Evolutionary conservation across 2,888 invertebrate species (phyloP).

Genomic region (Lapara coniferarum): DNA sequence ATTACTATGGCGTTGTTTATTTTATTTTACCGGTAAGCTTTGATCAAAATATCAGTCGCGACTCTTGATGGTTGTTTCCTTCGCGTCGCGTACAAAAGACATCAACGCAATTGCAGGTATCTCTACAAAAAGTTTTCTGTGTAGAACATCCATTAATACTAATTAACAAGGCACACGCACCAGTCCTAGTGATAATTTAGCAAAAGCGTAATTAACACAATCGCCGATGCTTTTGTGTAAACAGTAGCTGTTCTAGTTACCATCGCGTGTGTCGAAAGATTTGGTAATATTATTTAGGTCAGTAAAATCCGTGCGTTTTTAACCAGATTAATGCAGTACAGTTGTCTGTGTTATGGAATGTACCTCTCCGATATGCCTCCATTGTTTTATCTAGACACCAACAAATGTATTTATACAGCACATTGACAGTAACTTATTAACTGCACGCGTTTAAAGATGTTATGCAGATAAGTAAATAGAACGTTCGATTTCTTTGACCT

Average conservation of each 20-base stretch:
- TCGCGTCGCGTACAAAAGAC: slow-evolving; percentile 13
- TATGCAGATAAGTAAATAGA: slow-evolving; percentile 39
- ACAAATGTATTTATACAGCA: slow-evolving; percentile 36
- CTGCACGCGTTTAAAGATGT: slow-evolving; percentile 30
- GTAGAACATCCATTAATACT: slow-evolving; percentile 19
- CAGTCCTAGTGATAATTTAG: slow-evolving; percentile 48
- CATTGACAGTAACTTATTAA: slow-evolving; percentile 44
- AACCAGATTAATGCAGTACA: background rate
- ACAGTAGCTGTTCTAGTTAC: slow-evolving; percentile 45
- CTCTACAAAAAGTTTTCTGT: slow-evolving; percentile 15
- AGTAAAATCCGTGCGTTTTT: slow-evolving; percentile 7
- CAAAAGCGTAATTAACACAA: slow-evolving; percentile 53
- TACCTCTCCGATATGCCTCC: slow-evolving; percentile 32
- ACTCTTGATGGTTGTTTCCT: background rate
- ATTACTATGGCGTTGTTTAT: background rate
- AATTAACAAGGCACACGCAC: slow-evolving; percentile 18
- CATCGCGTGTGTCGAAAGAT: slow-evolving; percentile 33
- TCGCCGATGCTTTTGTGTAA: slow-evolving; percentile 45
- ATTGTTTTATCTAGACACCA: slow-evolving; percentile 37
- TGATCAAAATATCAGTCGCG: background rate
- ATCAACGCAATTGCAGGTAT: background rate
- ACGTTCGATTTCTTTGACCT: slow-evolving; percentile 54
- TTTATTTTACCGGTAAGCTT: background rate
- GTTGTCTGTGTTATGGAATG: background rate
- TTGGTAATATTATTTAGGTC: slow-evolving; percentile 19